Evolutionary conservation across 2,113 vertebrate genomes (phyloP).

Genomic region (Mionectes macconnelli): DNA sequence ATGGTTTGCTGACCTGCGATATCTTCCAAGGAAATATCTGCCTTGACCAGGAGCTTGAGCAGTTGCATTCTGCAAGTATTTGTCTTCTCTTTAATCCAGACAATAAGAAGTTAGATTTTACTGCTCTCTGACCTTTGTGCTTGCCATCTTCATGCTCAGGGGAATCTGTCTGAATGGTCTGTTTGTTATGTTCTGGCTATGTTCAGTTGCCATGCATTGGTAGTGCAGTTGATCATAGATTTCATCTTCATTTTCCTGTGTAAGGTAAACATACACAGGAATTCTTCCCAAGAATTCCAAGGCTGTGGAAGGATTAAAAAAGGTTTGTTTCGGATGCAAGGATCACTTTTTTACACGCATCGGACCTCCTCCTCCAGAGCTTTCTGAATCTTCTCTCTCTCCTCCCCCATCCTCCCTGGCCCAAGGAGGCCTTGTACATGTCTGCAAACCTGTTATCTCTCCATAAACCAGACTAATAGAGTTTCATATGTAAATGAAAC

Average conservation of each 20-base stretch:
- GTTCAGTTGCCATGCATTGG: neutral
- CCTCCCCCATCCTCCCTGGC: too few species aligned
- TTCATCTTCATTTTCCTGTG: rapidly evolving
- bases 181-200: neutral
- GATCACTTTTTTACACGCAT: too few species aligned
- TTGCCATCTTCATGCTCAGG: neutral
- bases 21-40: neutral
- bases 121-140: neutral
- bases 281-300: too few species aligned
- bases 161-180: rapidly evolving
- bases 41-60: neutral
- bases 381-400: too few species aligned
- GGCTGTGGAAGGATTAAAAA: too few species aligned
- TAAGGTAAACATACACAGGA: too few species aligned
- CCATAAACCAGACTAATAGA: neutral
- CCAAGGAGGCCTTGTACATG: too few species aligned
- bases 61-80: neutral
- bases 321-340: too few species aligned
- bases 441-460: too few species aligned
- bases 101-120: neutral
- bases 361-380: too few species aligned
- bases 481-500: neutral
- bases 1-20: neutral
- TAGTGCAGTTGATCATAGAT: neutral
- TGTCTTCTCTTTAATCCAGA: neutral